Evolutionary conservation across 2,888 invertebrate genomes (phyloP).

Genomic region (Mesorhabditis spiculigera): DNA sequence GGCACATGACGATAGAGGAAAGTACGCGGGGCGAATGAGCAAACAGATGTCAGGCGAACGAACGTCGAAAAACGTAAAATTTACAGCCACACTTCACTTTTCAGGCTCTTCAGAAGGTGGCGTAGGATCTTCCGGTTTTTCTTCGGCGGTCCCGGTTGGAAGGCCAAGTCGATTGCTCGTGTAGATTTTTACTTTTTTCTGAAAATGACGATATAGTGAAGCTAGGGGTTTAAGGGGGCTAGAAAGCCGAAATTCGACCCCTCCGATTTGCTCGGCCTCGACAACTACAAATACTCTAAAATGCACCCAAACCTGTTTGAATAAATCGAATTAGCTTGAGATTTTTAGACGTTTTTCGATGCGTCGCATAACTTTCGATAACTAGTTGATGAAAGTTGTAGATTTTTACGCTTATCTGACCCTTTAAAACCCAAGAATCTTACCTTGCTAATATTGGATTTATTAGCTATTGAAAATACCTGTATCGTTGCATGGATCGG

Average conservation of each 20-base stretch:
- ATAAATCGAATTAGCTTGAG: background rate
- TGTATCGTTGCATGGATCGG: background rate
- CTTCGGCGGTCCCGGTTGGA: background rate
- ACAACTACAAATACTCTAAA: too few species aligned
- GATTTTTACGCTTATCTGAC: too few species aligned
- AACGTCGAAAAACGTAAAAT: too few species aligned
- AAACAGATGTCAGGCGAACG: too few species aligned
- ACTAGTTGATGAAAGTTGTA: background rate
- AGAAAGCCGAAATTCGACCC: too few species aligned
- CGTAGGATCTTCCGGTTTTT: too few species aligned
- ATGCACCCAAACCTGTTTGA: background rate
- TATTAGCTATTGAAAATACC: background rate
- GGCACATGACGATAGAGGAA: too few species aligned
- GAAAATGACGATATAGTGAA: background rate
- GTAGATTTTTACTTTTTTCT: constrained; percentile 3
- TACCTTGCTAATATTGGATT: background rate
- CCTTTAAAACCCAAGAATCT: background rate
- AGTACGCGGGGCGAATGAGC: too few species aligned
- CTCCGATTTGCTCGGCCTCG: too few species aligned
- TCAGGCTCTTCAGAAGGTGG: too few species aligned
- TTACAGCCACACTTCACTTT: too few species aligned
- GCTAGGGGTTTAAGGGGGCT: too few species aligned
- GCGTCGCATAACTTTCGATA: background rate
- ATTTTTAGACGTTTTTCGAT: background rate
- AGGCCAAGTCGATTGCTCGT: constrained; percentile 1